Evolutionary conservation across 2,888 invertebrate species (phyloP), one percentile per base, ranked within the genome.

Genomic region (Amorpha juglandis): DNA sequence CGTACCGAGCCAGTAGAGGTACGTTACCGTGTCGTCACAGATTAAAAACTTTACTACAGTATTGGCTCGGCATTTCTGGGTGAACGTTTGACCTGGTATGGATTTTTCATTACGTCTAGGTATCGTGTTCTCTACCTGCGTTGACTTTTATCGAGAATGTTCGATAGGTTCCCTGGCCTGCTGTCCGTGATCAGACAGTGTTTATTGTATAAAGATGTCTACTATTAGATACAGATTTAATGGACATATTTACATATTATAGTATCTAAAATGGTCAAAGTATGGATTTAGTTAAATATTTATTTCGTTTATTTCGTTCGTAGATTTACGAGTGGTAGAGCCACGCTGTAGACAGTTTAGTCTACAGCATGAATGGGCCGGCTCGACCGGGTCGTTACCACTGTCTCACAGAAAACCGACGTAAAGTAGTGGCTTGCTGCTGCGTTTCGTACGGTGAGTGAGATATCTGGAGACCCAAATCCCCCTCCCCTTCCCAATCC

Each of bases 31-130:
- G 71, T 69, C 67, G 74, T 72, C 71, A 71, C 68, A 74, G 72
- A 76, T 78, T 74, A 71, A 77, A 78, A 81, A 70, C 74, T 80
- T 75, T 70, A 75, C 70, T 71, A 73, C 72, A 67, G 64, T 69
- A 71, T 66, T 68, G 64, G 42, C 51, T 62, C 47, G 21, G 19
- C 9, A 58, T 35, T 65, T 48, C 48, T 27, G 21, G 35, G 55
- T n/a, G 19, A 35, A 38, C 51, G 42, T 42, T 63, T 55, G 64
- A 38, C 33, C 48, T 48, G 48, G 21, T 48, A 64, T 64, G 16
- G 33, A 58, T 47, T 65, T 55, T 58, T 53, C 48, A 58, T 65
- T 58, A 58, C 47, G 53, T 53, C 47, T 64, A 64, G 27, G 16
- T 53, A 47, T 42, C 12, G 38, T 11, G 16, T 11, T 58, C 19